These are phyloP conservation scores for Engraulis encrasicolus DNA, from an alignment of 2,113 vertebrate species.

Conservation along the genomic window DNA sequence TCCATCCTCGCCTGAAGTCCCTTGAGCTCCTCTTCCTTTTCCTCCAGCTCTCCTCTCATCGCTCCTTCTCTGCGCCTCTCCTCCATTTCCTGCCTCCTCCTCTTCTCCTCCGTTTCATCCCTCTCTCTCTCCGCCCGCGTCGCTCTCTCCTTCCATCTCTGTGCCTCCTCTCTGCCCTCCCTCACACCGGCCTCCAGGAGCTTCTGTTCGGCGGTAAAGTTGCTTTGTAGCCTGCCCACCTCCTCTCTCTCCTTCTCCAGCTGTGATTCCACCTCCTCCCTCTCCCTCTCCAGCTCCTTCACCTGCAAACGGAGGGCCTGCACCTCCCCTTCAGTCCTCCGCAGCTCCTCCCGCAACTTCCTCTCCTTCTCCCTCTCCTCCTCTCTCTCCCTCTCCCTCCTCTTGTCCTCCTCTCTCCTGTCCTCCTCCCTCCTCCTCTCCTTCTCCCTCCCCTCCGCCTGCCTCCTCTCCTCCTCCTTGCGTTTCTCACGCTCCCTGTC, in stretches of 20 bases:
- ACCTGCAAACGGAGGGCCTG: constrained; percentile 27
- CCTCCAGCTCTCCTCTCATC: constrained; percentile 35
- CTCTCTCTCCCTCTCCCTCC: not conserved
- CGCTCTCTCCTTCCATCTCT: constrained; percentile 9
- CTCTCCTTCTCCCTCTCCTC: constrained; percentile 31
- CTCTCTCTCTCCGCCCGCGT: constrained; percentile 9
- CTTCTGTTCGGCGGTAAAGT: not conserved
- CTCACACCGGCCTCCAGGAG: not conserved
- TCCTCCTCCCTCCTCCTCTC: no score
- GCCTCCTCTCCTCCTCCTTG: constrained; percentile 30
- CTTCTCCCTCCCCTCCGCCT: no score
- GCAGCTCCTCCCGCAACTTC: constrained; percentile 34
- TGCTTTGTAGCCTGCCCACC: not conserved
- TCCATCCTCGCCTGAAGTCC: constrained; percentile 48
- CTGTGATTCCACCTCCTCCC: not conserved
- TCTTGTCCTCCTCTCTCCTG: no score
- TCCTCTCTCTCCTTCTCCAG: constrained; percentile 22
- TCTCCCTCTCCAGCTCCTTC: not conserved
- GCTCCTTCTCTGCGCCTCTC: constrained; percentile 21
- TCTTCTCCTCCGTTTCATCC: constrained; percentile 33
- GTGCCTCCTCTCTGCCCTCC: constrained; percentile 22
- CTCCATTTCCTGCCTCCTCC: constrained; percentile 9
- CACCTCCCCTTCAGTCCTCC: constrained; percentile 29
- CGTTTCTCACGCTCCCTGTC: constrained; percentile 24
- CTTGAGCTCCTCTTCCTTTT: constrained; percentile 46